These are phyloP conservation scores for Solea senegalensis DNA, from an alignment of 2,113 vertebrate species.

Conservation along the genomic window DNA sequence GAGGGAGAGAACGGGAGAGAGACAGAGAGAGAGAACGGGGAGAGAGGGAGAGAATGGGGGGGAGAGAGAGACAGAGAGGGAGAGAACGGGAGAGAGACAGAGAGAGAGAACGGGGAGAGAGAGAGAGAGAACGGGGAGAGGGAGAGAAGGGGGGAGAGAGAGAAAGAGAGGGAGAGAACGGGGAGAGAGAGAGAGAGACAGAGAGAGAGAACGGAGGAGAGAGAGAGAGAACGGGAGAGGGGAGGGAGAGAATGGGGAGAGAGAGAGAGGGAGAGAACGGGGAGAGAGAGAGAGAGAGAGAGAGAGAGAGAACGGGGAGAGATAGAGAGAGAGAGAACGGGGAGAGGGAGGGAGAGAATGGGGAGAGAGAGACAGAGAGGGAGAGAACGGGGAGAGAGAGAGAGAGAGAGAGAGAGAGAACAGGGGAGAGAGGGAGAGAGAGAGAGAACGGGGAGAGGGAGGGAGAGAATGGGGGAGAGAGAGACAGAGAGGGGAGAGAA, in stretches of 20 bases:
- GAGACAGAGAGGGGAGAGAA: no score
- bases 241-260: no score
- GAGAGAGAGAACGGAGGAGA: conserved; percentile 17
- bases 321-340: conserved; percentile 16
- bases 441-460: no score
- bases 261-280: conserved; percentile 15
- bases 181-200: conserved; percentile 30
- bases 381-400: conserved; percentile 33
- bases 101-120: conserved; percentile 30
- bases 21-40: conserved; percentile 15
- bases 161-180: conserved; percentile 22
- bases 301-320: conserved; percentile 35
- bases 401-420: conserved; percentile 19
- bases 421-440: no score
- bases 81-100: no score
- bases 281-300: conserved; percentile 22
- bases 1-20: conserved; percentile 27
- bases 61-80: conserved; percentile 16
- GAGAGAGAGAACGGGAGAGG: no score
- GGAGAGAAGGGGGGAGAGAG: no score
- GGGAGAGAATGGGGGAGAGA: no score
- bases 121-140: conserved; percentile 14
- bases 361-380: conserved; percentile 15
- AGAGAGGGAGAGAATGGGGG: conserved; percentile 33
- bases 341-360: no score